Conservation (phyloP, 2,113 vertebrate genomes). For the Chascanopsetta lugubris region DNA sequence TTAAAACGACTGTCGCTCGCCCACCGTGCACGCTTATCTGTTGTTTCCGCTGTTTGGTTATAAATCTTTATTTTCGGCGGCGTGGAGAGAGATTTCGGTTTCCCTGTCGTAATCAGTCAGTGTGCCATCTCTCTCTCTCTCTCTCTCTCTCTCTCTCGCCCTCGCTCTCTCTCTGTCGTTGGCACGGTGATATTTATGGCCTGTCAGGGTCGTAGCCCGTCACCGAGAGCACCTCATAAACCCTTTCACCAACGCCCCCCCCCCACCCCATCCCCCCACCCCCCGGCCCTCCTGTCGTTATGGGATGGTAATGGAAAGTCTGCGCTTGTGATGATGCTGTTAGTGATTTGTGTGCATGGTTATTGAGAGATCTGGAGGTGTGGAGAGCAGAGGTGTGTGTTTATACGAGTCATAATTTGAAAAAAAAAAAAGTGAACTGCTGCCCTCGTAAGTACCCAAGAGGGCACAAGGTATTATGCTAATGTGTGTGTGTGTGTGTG, state of each 20-base stretch:
- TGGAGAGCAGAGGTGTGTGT: conserved; percentile 8
- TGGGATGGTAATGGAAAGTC: conserved; percentile 63
- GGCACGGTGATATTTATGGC: conserved; percentile 61
- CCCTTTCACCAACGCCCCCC: conserved; percentile 51
- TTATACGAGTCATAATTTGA: not conserved
- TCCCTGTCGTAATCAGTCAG: conserved; percentile 23
- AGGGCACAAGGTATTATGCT: not conserved
- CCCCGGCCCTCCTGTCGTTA: conserved; percentile 53
- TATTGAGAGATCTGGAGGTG: conserved; percentile 17
- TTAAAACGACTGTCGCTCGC: conserved; percentile 18
- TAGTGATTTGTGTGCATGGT: conserved; percentile 51
- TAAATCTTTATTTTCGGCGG: conserved; percentile 41
- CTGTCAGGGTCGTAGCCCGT: conserved; percentile 58
- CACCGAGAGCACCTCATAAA: conserved; percentile 62
- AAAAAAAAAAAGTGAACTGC: conserved; percentile 24
- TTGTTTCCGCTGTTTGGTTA: conserved; percentile 16
- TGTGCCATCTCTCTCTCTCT: conserved; percentile 14
- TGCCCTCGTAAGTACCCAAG: conserved; percentile 9
- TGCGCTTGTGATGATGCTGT: conserved; percentile 32
- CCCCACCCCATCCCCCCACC: too few species aligned
- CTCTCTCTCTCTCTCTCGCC: not conserved
- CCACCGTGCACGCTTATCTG: conserved; percentile 22
- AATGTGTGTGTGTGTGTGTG: not conserved
- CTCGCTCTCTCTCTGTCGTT: conserved; percentile 10
- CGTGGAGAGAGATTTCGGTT: conserved; percentile 2